Conservation (phyloP, 1,140 invertebrate genomes). For the Pseudomyrmex flavicornis region DNA sequence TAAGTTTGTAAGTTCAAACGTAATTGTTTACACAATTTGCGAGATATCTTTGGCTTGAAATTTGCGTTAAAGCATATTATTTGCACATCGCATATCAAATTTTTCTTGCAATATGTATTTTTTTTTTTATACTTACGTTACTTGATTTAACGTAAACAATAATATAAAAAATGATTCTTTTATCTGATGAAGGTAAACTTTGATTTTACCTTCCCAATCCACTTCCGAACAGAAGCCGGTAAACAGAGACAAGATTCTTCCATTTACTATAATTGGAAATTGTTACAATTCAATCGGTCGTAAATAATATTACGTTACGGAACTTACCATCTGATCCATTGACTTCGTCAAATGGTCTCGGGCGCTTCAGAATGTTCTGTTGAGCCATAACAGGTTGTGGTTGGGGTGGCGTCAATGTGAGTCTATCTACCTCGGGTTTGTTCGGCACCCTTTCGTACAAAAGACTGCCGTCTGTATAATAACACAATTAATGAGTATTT, state of each 20-base stretch:
- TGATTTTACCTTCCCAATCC: conserved; percentile 87
- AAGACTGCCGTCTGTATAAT: conserved; percentile 90
- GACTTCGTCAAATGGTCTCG: conserved; percentile 93
- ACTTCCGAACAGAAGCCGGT: conserved; percentile 87
- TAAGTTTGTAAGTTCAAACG: background rate
- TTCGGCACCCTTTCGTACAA: conserved; percentile 93
- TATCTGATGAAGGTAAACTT: background rate
- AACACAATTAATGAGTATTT: background rate
- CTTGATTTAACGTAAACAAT: conserved; percentile 1
- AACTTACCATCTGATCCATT: conserved; percentile 95
- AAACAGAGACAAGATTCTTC: conserved; percentile 81
- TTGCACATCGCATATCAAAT: too few relatives aligned
- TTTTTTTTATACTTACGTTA: background rate
- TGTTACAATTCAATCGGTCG: conserved; percentile 10
- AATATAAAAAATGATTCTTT: background rate
- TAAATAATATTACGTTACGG: conserved; percentile 30
- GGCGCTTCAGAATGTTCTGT: conserved; percentile 88
- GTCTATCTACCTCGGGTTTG: conserved; percentile 90
- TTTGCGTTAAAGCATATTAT: too few relatives aligned
- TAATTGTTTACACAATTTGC: background rate
- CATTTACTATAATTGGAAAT: conserved; percentile 61
- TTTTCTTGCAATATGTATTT: too few relatives aligned
- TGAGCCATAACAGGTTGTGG: conserved; percentile 85
- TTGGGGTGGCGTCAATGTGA: conserved; percentile 86
- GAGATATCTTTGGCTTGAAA: background rate